Conservation (phyloP, 2,113 vertebrate species). For the Sorex fumeus region DNA sequence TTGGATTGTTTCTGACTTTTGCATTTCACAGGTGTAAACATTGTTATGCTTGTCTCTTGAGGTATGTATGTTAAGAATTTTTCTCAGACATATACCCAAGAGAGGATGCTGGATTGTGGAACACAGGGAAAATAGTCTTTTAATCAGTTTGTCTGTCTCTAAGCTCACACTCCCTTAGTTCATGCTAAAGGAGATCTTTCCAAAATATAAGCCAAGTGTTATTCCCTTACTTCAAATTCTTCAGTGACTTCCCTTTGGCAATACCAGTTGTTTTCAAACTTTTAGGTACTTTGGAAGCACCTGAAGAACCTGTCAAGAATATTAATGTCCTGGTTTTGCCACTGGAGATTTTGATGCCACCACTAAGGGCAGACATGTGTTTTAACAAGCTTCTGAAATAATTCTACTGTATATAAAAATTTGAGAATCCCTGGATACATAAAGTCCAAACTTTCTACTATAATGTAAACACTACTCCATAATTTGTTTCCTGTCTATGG, state of each 20-base stretch:
- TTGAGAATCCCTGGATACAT: background rate
- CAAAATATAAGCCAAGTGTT: slow-evolving; percentile 26
- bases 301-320: slow-evolving; percentile 17
- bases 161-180: background rate
- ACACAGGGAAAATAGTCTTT: slow-evolving; percentile 11
- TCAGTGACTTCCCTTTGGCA: background rate
- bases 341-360: slow-evolving; percentile 12
- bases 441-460: slow-evolving; percentile 5
- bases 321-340: background rate
- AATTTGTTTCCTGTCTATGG: background rate
- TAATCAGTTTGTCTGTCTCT: background rate
- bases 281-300: background rate
- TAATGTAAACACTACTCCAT: background rate
- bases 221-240: background rate
- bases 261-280: background rate
- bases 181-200: background rate
- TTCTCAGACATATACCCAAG: background rate
- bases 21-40: background rate
- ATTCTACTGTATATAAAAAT: slow-evolving; percentile 35
- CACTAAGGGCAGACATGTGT: background rate
- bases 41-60: slow-evolving; percentile 8
- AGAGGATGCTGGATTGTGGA: background rate
- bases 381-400: slow-evolving; percentile 52
- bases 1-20: background rate
- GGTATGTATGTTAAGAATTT: slow-evolving; percentile 1